Percentiles rank a stretch among this genome's conserved stretches.
phyloP scores from a whole-genome alignment of 1,140 invertebrate genomes.

The Listronotus bonariensis region DNA sequence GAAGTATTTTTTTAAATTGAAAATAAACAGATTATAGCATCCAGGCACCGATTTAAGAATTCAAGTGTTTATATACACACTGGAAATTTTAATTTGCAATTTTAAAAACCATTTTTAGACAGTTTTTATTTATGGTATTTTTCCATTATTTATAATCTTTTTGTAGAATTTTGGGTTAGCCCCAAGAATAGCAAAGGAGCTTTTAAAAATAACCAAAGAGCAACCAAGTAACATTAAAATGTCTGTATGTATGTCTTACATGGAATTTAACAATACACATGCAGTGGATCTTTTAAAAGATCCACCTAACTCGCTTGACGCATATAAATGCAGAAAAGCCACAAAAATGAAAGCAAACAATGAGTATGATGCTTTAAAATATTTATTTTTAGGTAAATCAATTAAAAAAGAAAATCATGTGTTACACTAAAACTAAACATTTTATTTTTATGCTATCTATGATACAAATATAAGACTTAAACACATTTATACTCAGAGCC shows the following conservation, averaged over 20 bases:
- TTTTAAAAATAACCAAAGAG: conserved; percentile 36
- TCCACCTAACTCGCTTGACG: conserved; percentile 25
- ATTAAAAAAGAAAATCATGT: not conserved
- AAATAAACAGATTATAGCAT: too few species aligned
- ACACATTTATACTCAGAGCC: too few species aligned
- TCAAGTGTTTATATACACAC: too few species aligned
- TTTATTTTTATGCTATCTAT: too few species aligned
- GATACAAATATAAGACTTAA: too few species aligned
- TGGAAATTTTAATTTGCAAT: too few species aligned
- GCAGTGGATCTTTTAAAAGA: conserved; percentile 43
- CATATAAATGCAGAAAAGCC: conserved; percentile 25
- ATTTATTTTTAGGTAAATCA: conserved; percentile 42
- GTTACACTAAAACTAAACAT: not conserved
- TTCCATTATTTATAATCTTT: not conserved
- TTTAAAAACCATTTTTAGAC: too few species aligned
- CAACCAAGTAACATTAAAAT: conserved; percentile 41
- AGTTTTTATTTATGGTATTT: too few species aligned
- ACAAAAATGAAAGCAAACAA: conserved; percentile 24
- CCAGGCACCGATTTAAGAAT: too few species aligned
- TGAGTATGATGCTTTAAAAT: conserved; percentile 38
- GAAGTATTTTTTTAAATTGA: too few species aligned
- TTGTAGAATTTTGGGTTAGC: conserved; percentile 46
- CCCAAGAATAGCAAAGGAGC: conserved; percentile 39
- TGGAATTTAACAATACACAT: conserved; percentile 42
- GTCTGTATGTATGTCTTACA: conserved; percentile 43